Percentiles rank a stretch among this genome's conserved stretches.
Conservation (phyloP, 2,113 vertebrate species). For the Progne subis region DNA sequence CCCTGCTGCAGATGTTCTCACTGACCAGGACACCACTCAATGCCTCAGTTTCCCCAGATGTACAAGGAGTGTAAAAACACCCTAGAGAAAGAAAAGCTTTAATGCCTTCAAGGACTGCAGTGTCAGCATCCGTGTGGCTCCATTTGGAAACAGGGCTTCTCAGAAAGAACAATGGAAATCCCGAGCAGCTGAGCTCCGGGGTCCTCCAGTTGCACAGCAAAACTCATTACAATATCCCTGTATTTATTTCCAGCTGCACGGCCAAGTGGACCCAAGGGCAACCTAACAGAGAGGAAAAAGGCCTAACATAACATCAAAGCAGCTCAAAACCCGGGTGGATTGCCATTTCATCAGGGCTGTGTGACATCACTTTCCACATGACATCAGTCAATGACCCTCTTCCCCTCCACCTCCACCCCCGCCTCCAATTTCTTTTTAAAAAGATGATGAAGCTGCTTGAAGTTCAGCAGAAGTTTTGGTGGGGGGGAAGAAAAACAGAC, state of each 20-base stretch:
- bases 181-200: neutral
- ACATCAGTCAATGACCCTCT: constrained; percentile 38
- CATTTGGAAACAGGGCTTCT: neutral
- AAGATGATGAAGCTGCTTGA: constrained; percentile 68
- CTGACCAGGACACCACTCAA: neutral
- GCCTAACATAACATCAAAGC: constrained; percentile 54
- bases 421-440: constrained; percentile 54
- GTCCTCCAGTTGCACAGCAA: constrained; percentile 8
- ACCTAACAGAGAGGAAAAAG: constrained; percentile 39
- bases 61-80: neutral
- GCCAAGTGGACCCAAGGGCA: constrained; percentile 28
- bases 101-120: neutral
- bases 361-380: constrained; percentile 71
- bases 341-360: constrained; percentile 56
- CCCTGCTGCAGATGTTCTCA: neutral
- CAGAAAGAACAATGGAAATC: constrained; percentile 54
- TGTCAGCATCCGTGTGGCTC: constrained; percentile 26
- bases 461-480: constrained; percentile 65
- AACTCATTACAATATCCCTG: constrained; percentile 13
- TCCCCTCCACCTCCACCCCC: constrained; percentile 8
- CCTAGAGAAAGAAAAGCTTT: neutral
- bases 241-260: constrained; percentile 58
- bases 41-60: neutral
- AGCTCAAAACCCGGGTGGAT: constrained; percentile 17
- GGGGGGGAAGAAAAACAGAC: constrained; percentile 47